Evolutionary conservation across 2,888 invertebrate species (phyloP), one percentile per base, ranked within the genome.

Genomic region (Netelia inedita): DNA sequence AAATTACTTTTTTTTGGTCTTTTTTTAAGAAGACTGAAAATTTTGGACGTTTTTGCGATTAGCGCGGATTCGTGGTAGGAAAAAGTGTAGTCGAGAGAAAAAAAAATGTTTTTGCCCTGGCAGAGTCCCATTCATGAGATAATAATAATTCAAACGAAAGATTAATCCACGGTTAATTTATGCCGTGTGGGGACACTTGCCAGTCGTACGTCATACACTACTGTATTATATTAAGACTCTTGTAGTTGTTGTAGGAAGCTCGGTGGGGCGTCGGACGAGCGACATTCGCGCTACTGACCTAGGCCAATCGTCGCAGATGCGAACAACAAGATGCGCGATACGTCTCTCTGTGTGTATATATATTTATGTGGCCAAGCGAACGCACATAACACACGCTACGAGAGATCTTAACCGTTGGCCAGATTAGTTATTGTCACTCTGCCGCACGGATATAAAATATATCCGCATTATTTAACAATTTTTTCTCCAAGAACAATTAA

Each of bases 241-340:
- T n/a, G 35, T 5, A 16, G 19, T 55, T n/a, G 9, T 74, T 57
- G 21, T 43, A 83, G 72, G 75, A 72, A 53, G 21, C 59, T 55
- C 73, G 55, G 16, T 53, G 59, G 74, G 46, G 50, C 69, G 53
- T 61, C 72, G 55, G 59, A 72, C 63, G 73, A 78, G 46, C 73
- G 76, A 76, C 78, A 81, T 84, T 78, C 81, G 78, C 84, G 84
- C 57, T 61, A 81, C 84, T 84, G 84, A 84, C 84, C 84, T 84
- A 81, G 57, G 73, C 41, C 81, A 84, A 81, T 81, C 53, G 55
- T 65, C 69, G 73, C 21, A 68, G 55, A 68, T 83, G 79, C 43
- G 73, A 81, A 79, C 50, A 79, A 71, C 63, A 65, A 50, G 80
- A 83, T 5, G 28, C 28, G 28, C 5, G 28, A 66, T 66, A 61